Percentiles rank a stretch among this genome's conserved stretches.
Conservation (phyloP, 2,113 vertebrate species). For the Siniperca chuatsi region DNA sequence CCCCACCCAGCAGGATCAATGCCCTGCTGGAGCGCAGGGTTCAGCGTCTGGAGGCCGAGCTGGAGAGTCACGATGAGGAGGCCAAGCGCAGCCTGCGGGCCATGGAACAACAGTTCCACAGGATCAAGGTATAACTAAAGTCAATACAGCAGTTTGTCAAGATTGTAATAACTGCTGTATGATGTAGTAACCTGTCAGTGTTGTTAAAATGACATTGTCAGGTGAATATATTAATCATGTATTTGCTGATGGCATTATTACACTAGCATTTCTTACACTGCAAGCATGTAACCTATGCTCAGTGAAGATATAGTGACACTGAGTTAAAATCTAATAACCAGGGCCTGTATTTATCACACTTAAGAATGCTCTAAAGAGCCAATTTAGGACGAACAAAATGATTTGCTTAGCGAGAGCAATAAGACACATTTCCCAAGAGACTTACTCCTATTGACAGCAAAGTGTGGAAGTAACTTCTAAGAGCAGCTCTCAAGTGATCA, state of each 20-base stretch:
- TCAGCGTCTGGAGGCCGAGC: conserved; percentile 91
- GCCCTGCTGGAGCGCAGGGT: conserved; percentile 90
- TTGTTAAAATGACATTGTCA: background rate
- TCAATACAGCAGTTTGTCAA: background rate
- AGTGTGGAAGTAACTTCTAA: too few relatives aligned
- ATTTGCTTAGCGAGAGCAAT: too few relatives aligned
- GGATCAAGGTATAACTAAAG: conserved; percentile 87
- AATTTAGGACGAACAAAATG: too few relatives aligned
- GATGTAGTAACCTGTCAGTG: background rate
- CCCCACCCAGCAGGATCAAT: conserved; percentile 62
- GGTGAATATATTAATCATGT: background rate
- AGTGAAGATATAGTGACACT: background rate
- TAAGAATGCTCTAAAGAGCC: too few relatives aligned
- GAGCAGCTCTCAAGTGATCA: too few relatives aligned
- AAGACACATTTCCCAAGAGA: too few relatives aligned
- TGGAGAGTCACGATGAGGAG: conserved; percentile 92
- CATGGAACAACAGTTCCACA: conserved; percentile 95
- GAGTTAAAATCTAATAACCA: background rate
- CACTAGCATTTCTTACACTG: background rate
- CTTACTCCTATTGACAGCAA: too few relatives aligned
- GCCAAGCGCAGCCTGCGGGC: conserved; percentile 90
- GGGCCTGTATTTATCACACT: background rate
- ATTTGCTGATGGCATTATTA: background rate
- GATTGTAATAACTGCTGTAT: background rate
- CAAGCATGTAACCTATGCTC: background rate